These are phyloP conservation scores for Isichthys henryi DNA, from an alignment of 2,113 vertebrate species.

Conservation along the genomic window DNA sequence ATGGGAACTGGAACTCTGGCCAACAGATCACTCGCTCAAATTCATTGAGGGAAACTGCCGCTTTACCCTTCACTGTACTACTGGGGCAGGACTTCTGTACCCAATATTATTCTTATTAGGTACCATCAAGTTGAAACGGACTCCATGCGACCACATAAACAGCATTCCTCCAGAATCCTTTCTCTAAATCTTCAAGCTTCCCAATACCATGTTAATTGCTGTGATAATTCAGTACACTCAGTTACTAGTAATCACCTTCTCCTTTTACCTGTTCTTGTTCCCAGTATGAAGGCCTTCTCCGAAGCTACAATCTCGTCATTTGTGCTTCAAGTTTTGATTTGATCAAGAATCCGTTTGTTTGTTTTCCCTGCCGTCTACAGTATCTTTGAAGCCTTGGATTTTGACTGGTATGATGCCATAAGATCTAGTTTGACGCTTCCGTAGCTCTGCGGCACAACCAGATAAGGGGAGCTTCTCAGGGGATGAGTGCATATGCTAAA, in stretches of 20 bases:
- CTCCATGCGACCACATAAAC: background rate
- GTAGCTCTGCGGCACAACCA: background rate
- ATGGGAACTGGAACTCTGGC: background rate
- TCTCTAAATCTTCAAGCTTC: background rate
- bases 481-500: background rate
- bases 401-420: background rate
- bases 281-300: background rate
- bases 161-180: background rate
- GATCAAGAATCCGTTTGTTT: background rate
- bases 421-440: background rate
- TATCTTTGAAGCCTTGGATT: background rate
- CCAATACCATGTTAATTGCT: background rate
- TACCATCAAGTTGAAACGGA: background rate
- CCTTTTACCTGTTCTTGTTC: background rate
- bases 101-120: background rate
- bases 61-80: background rate
- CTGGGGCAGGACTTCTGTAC: background rate
- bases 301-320: background rate
- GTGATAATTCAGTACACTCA: background rate
- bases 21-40: background rate
- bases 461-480: background rate
- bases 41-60: background rate
- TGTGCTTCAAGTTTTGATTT: background rate
- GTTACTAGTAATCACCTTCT: background rate
- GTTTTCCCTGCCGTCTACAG: background rate